Evolutionary conservation across 2,113 vertebrate species (phyloP).

Genomic region (Crotalus helleri): DNA sequence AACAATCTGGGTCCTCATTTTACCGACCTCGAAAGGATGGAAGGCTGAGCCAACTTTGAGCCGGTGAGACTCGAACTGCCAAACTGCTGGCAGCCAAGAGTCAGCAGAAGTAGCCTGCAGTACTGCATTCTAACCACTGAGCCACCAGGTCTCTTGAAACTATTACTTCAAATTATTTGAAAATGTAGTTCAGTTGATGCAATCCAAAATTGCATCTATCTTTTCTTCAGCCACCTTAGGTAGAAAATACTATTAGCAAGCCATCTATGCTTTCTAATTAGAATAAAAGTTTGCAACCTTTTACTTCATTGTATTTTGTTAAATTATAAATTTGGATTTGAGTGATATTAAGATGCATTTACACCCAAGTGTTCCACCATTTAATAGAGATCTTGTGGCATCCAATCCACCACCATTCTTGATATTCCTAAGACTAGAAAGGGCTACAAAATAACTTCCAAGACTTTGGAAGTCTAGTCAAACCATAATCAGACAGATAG

Average conservation of each 20-base stretch:
- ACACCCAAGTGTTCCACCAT: neutral
- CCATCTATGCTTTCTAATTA: neutral
- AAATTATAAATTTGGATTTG: neutral
- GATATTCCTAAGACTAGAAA: neutral
- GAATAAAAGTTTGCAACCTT: neutral
- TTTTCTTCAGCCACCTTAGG: neutral
- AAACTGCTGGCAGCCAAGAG: no score
- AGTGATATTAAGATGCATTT: neutral
- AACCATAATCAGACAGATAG: neutral
- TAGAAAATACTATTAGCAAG: neutral
- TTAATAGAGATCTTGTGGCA: constrained; percentile 23
- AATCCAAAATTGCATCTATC: neutral
- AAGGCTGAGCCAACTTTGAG: no score
- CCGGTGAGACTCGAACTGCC: no score
- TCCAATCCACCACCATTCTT: constrained; percentile 35
- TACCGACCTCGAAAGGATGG: no score
- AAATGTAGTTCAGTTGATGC: neutral
- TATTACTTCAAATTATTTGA: neutral
- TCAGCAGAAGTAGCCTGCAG: no score
- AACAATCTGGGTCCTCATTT: no score
- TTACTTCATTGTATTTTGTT: neutral
- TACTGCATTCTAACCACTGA: no score
- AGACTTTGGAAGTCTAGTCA: neutral
- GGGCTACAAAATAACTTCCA: neutral
- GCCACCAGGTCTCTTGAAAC: no score